phyloP scores from a whole-genome alignment of 2,888 invertebrate species.

The Heliconius erato region DNA sequence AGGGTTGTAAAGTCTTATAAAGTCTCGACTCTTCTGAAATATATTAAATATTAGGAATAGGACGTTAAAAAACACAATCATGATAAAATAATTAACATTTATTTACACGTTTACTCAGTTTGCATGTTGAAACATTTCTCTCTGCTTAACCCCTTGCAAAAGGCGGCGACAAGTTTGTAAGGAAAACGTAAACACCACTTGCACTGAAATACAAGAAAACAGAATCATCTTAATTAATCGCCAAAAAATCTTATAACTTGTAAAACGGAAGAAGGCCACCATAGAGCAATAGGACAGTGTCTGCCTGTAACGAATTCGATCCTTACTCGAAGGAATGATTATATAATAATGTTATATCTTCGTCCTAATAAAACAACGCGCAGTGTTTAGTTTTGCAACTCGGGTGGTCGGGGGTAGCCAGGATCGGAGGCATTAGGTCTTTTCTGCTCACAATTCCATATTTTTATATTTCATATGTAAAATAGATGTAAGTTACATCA shows the following conservation, averaged over 20 bases:
- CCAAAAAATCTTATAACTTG: neutral
- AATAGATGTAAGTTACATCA: neutral
- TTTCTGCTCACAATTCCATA: too few relatives aligned
- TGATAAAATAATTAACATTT: neutral
- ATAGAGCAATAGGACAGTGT: neutral
- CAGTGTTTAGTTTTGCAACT: neutral
- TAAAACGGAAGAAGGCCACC: neutral
- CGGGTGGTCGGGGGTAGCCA: too few relatives aligned
- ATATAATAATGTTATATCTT: neutral
- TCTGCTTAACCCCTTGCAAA: constrained; percentile 57
- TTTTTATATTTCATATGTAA: too few relatives aligned
- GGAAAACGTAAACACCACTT: constrained; percentile 60
- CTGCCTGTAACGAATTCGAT: neutral
- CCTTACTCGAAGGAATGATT: neutral
- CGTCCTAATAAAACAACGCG: neutral
- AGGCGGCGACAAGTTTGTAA: constrained; percentile 56
- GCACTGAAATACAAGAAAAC: constrained; percentile 54
- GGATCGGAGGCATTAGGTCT: too few relatives aligned
- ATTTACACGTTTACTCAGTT: neutral
- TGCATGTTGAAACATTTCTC: neutral
- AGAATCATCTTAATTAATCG: neutral
- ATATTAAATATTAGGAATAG: neutral
- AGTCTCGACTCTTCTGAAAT: too few relatives aligned
- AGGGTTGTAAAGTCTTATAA: too few relatives aligned
- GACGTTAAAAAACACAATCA: neutral